Percentiles rank a stretch among this genome's conserved stretches.
Conservation (phyloP, 2,888 invertebrate genomes). For the Pilophorus perplexus region DNA sequence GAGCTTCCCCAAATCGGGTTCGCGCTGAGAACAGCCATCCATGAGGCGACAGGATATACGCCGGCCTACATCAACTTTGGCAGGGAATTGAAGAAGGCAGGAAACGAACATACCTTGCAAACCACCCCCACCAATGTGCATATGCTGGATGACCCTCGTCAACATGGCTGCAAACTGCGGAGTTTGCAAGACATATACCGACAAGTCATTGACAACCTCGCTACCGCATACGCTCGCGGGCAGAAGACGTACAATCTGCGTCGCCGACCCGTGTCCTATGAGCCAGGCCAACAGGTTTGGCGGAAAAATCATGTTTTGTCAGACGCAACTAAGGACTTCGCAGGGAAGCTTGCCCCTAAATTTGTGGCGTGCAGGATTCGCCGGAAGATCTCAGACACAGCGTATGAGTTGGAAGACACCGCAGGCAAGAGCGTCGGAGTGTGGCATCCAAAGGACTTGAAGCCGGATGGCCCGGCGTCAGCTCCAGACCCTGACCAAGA, state of each 20-base stretch:
- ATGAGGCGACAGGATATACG: constrained; percentile 8
- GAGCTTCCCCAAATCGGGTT: background rate
- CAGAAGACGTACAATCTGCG: background rate
- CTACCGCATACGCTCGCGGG: background rate
- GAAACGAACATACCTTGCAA: background rate
- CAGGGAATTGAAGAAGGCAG: background rate
- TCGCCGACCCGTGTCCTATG: background rate
- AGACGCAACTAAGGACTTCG: background rate
- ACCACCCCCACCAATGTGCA: background rate
- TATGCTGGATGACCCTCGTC: background rate
- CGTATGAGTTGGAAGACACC: background rate
- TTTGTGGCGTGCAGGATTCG: background rate
- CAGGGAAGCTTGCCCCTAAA: background rate
- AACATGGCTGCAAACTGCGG: background rate
- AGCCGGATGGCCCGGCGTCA: no score
- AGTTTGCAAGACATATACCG: background rate
- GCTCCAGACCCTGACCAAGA: no score
- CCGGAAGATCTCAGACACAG: background rate
- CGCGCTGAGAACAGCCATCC: background rate
- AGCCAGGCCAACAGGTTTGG: background rate
- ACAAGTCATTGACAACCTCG: background rate
- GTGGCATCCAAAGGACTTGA: background rate
- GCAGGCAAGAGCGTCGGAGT: background rate
- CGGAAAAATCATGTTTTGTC: background rate
- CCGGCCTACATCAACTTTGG: constrained; percentile 13